Base-by-base conservation (phyloP, 2,797 vertebrate species). In the Acanthopagrus latus region DNA sequence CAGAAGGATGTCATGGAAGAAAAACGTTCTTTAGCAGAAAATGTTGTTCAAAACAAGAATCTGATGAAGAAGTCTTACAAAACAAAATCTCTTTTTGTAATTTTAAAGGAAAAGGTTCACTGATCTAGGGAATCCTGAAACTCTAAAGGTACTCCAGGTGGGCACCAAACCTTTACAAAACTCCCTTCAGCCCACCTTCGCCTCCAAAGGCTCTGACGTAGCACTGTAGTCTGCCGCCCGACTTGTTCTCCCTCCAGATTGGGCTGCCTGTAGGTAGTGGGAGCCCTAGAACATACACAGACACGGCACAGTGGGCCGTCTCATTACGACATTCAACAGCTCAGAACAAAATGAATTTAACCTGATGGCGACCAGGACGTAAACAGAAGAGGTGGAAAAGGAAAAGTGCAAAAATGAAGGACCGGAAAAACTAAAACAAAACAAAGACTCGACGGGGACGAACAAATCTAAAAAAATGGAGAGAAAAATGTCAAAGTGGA, bases 191-290 rank as follows among this genome's bases (percentile, higher is more conserved):
- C 97, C 97, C 97, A 99, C 98, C 98, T 99, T 96, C 89, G 95
- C 96, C 85, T 96, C 96, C 93, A 96, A 93, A 91, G 96, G 95
- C 90, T 96, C 96, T 84, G 96, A 95, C 83, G 93, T 96, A 89
- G 95, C 89, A 93, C 94, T 94, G 94, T 90, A 85, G 86, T 98
- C 97, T 89, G 96, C 91, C 86, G 97, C 97, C 92, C 97, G 96
- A 96, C 95, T 97, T 88, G 97, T 97, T 94, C 95, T 96, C 93
- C 97, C 97, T 97, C 95, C 97, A 74, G 93, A 95, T 84, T 95
- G 95, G 88, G 96, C 86, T 78, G 87, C 93, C 93, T 96, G 97
- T 89, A 95, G 93, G 85, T 92, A 92, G 80, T 91, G 90, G 89
- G 91, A 93, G 54, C 93, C 95, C 95, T 96, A 93, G 86, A 94